Conservation (phyloP, 2,888 invertebrate species). For the Dryobotodes eremita region DNA sequence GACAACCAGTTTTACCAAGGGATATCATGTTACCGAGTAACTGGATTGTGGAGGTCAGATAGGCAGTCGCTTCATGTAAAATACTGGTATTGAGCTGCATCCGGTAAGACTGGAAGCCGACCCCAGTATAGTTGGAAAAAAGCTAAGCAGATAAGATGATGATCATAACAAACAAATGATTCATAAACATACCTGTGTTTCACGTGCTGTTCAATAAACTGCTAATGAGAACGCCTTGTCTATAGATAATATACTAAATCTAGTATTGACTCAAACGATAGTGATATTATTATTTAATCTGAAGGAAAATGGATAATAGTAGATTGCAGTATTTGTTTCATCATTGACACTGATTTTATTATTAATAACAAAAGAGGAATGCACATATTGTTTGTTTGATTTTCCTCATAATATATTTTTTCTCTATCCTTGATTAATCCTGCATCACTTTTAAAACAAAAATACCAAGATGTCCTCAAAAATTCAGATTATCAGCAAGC, state of each 20-base stretch:
- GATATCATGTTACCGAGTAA: neutral
- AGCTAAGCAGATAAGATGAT: neutral
- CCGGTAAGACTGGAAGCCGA: neutral
- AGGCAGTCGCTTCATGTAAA: neutral
- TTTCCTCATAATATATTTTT: neutral
- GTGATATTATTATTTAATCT: constrained; percentile 51
- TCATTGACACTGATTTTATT: constrained; percentile 23
- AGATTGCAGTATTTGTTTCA: constrained; percentile 44
- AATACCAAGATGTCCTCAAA: neutral
- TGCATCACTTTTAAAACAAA: neutral
- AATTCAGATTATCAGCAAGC: too few species aligned
- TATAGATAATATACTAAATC: constrained; percentile 61
- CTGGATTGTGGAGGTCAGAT: neutral
- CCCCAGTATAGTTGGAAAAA: neutral
- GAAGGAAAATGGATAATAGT: constrained; percentile 39
- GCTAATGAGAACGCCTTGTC: constrained; percentile 31
- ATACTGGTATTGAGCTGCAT: neutral
- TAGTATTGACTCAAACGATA: constrained; percentile 61
- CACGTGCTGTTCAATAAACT: constrained; percentile 37
- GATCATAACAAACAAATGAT: neutral
- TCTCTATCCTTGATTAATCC: too few species aligned
- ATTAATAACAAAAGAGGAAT: constrained; percentile 1
- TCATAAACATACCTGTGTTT: constrained; percentile 51
- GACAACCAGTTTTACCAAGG: neutral
- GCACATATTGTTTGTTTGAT: neutral